Evolutionary conservation across 2,113 vertebrate genomes (phyloP).

Genomic region (human): DNA sequence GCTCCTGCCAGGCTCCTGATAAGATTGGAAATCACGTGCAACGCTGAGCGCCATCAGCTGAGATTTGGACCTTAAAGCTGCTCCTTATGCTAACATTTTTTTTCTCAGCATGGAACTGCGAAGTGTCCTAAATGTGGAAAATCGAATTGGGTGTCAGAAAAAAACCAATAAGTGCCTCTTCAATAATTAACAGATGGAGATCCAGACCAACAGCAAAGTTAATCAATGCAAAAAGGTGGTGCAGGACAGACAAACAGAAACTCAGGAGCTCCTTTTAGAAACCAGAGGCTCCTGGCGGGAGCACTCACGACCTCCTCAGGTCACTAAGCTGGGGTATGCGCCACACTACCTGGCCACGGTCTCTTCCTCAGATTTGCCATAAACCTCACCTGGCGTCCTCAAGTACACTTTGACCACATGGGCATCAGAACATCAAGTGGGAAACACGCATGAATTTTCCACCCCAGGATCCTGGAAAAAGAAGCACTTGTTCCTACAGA

Average conservation of each 20-base stretch:
- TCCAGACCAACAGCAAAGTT: neutral
- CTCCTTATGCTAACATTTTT: neutral
- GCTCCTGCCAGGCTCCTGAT: neutral
- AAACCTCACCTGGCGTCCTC: rapidly evolving
- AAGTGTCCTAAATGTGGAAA: neutral
- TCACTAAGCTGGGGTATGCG: neutral
- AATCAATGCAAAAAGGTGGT: neutral
- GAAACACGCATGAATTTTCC: too few relatives aligned
- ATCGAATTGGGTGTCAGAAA: neutral
- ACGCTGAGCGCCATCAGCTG: neutral
- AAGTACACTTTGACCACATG: neutral
- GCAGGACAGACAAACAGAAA: rapidly evolving
- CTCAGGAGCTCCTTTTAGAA: too few relatives aligned
- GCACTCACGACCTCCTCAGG: too few relatives aligned
- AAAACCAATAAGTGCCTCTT: neutral
- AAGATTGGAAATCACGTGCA: neutral
- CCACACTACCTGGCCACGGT: rapidly evolving
- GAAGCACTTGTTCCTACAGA: neutral
- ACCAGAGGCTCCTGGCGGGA: neutral
- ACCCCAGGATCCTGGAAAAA: neutral
- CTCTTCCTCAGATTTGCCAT: too few relatives aligned
- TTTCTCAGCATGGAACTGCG: neutral
- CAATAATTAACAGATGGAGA: neutral
- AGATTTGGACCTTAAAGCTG: neutral
- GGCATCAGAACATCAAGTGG: neutral